These are phyloP conservation scores for Cephus rjabovi DNA, from an alignment of 2,888 invertebrate species.

Conservation along the genomic window DNA sequence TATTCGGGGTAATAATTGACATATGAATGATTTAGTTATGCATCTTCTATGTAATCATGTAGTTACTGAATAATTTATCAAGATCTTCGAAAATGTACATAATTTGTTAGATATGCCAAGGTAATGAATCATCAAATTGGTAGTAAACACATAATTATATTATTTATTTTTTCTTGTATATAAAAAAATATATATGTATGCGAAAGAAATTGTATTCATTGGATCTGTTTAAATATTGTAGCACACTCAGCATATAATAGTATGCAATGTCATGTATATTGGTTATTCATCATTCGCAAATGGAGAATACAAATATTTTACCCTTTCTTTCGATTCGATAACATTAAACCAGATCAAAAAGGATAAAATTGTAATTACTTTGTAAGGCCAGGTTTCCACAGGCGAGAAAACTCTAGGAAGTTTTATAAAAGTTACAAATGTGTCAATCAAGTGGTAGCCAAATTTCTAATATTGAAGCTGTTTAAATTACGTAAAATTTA, in stretches of 20 bases:
- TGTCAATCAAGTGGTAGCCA: background rate
- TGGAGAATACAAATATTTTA: background rate
- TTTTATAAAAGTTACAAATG: too few relatives aligned
- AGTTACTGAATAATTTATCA: too few relatives aligned
- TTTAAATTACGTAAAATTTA: too few relatives aligned
- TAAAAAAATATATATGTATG: slow-evolving; percentile 22
- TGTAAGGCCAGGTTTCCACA: slow-evolving; percentile 38
- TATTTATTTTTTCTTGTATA: slow-evolving; percentile 64
- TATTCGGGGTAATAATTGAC: too few relatives aligned
- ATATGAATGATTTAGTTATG: too few relatives aligned
- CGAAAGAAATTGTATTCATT: too few relatives aligned
- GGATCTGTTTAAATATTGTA: too few relatives aligned
- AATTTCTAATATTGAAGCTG: background rate
- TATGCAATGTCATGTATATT: too few relatives aligned
- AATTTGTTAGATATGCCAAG: slow-evolving; percentile 8
- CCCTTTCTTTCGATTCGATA: background rate
- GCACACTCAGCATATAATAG: too few relatives aligned
- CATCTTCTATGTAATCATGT: too few relatives aligned
- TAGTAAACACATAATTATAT: slow-evolving; percentile 5
- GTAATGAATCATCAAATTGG: slow-evolving; percentile 10
- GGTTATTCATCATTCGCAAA: too few relatives aligned
- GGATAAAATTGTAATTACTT: slow-evolving; percentile 41
- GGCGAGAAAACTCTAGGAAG: too few relatives aligned
- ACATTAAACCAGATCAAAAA: background rate
- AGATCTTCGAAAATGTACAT: slow-evolving; percentile 8